Conservation (phyloP, 2,888 invertebrate species). For the Bursaphelenchus okinawaensis region DNA sequence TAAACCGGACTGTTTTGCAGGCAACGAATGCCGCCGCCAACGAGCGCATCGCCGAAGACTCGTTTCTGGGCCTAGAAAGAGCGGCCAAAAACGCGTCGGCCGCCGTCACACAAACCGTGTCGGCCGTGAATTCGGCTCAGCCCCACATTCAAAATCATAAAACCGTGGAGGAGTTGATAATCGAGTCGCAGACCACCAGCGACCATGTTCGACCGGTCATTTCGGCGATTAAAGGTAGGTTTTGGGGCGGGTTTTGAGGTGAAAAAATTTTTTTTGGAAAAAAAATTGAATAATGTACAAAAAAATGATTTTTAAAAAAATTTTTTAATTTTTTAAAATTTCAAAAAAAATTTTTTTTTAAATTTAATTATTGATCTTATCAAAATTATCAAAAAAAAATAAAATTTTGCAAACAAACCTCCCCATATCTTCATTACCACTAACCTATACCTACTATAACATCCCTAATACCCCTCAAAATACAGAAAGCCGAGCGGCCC, state of each 20-base stretch:
- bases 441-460: too few relatives aligned
- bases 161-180: slow-evolving; percentile 37
- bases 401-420: not conserved
- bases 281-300: not conserved
- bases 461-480: too few relatives aligned
- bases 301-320: not conserved
- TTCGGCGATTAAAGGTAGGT: slow-evolving; percentile 43
- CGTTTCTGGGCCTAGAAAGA: slow-evolving; percentile 41
- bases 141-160: slow-evolving; percentile 37
- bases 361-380: not conserved
- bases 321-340: not conserved
- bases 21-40: slow-evolving; percentile 81
- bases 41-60: slow-evolving; percentile 64
- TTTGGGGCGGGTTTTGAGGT: slow-evolving; percentile 12
- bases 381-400: not conserved
- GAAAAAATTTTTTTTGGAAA: not conserved
- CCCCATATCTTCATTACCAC: too few relatives aligned
- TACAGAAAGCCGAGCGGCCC: slow-evolving; percentile 39
- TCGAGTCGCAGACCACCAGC: slow-evolving; percentile 60
- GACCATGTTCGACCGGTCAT: slow-evolving; percentile 59
- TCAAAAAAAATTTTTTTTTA: not conserved
- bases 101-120: slow-evolving; percentile 82
- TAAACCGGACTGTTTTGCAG: slow-evolving; percentile 58
- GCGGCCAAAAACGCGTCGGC: slow-evolving; percentile 27
- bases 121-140: slow-evolving; percentile 75